Conservation (phyloP, 2,113 vertebrate species). For the Mesoclemmys tuberculata region DNA sequence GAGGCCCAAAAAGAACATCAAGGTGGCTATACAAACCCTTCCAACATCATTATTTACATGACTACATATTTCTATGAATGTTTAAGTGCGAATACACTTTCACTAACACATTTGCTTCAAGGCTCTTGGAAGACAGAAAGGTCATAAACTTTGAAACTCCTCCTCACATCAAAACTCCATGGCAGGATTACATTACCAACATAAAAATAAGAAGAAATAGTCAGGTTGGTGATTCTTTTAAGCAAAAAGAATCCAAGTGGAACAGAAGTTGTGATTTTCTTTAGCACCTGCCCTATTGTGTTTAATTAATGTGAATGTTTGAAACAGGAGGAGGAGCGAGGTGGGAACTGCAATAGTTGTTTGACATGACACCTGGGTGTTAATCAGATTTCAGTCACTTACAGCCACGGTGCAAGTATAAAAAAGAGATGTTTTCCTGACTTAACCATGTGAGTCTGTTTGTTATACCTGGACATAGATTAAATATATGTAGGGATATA, state of each 20-base stretch:
- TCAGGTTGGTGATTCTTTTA: background rate
- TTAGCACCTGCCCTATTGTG: background rate
- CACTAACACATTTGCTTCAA: background rate
- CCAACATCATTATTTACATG: background rate
- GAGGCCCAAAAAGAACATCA: background rate
- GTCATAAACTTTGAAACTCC: background rate
- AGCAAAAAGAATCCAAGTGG: background rate
- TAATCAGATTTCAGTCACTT: background rate
- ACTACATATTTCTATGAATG: background rate
- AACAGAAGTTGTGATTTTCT: background rate
- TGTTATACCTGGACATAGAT: background rate
- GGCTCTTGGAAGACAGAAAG: background rate
- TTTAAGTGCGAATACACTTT: background rate
- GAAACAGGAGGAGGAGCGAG: fast-evolving
- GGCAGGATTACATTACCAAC: background rate
- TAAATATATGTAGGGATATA: background rate
- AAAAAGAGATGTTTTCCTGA: background rate
- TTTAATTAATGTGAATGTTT: background rate
- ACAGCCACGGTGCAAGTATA: no score
- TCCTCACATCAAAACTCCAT: background rate
- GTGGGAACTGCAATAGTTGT: background rate
- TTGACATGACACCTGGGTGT: fast-evolving
- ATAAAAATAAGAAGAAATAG: background rate
- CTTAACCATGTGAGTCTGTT: no score
- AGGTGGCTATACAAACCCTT: background rate